Evolutionary conservation across 2,888 invertebrate species (phyloP), one percentile per base, ranked within the genome.

Genomic region (Diaprepes abbreviatus): DNA sequence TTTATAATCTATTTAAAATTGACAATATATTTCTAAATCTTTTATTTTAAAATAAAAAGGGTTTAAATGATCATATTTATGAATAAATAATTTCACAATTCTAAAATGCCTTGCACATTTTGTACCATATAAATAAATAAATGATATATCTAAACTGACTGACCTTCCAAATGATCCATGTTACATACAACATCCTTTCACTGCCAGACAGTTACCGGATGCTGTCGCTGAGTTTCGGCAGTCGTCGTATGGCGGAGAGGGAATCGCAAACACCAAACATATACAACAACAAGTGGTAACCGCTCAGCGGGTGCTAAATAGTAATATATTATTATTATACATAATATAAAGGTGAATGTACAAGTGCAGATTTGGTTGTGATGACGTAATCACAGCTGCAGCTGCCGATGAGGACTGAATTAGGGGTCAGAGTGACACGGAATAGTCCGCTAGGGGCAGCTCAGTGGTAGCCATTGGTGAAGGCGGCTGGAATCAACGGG

Each of bases 381-480:
- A 82, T 81, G 81, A 82, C 81, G 50, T 40, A 70, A 82, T 83
- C 83, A 84, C 83, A 83, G 82, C 67, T 64, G 70, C 80, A 82
- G 83, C 84, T 83, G 84, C 83, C 82, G 79, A 81, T 80, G 65
- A 55, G 66, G 70, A 63, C 66, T 63, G 43, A 64, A 54, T 74
- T 66, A 79, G 79, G 82, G 81, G 78, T 85, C 85, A 89, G 88
- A 80, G 77, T 76, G 38, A 62, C 45, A 43, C 54, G 57, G 52
- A 28, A 28, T 43, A 19, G 64, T 48, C 62, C 59, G 60, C 7
- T 24, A 17, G 40, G 35, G 52, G 60, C 72, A 70, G 64, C 88
- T 93, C 93, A 94, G 92, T 96, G 96, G 90, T 96, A 96, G 89
- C 97, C 97, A 90, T 97, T 97, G 90, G 96, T 96, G 89, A 96